phyloP scores from a whole-genome alignment of 1,140 invertebrate genomes.

The Bursaphelenchus mucronatus region DNA sequence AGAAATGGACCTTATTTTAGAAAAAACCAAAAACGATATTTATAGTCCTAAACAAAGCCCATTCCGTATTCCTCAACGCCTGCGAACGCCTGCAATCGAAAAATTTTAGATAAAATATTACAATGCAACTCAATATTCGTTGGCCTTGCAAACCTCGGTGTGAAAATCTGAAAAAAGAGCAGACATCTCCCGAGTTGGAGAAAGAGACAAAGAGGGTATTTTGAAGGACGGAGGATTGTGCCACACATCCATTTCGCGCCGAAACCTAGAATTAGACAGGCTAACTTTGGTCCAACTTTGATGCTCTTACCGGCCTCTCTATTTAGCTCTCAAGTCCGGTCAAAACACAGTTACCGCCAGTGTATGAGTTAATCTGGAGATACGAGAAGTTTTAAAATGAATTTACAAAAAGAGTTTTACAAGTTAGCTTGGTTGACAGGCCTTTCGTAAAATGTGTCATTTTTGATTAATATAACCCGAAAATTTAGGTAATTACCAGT shows the following conservation, averaged over 20 bases:
- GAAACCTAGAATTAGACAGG: slow-evolving; percentile 4
- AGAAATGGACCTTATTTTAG: too few species aligned
- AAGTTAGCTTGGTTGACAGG: too few species aligned
- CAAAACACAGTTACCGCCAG: not conserved
- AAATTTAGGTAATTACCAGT: not conserved
- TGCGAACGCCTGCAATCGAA: not conserved
- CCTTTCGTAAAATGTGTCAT: too few species aligned
- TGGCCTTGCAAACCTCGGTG: not conserved
- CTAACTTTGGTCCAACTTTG: not conserved
- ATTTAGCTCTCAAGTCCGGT: slow-evolving; percentile 7
- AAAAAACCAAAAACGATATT: too few species aligned
- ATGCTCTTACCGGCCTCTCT: slow-evolving; percentile 3
- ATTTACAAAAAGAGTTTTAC: too few species aligned
- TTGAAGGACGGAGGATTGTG: not conserved
- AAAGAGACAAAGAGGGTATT: slow-evolving; percentile 5
- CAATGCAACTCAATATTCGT: too few species aligned
- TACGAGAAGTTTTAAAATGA: not conserved
- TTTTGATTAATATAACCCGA: too few species aligned
- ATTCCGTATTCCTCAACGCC: too few species aligned
- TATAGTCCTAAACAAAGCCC: too few species aligned
- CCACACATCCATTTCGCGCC: not conserved
- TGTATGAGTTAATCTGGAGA: not conserved
- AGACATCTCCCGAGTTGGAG: too few species aligned
- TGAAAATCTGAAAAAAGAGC: not conserved
- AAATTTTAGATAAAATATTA: slow-evolving; percentile 4